Evolutionary conservation across 1,140 invertebrate genomes (phyloP).

Genomic region (Pomacea maculata): DNA sequence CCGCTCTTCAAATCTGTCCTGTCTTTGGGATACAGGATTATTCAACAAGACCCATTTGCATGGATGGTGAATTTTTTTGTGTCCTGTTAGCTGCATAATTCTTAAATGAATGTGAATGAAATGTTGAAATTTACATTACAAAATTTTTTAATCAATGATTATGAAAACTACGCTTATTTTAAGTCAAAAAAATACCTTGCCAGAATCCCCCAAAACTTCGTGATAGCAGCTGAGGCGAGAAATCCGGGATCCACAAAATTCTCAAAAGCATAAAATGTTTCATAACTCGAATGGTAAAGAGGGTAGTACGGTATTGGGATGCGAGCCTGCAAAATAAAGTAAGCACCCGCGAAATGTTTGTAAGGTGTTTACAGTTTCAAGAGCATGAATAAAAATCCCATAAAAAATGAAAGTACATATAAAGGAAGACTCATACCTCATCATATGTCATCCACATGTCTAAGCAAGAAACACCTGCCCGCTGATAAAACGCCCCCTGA

Average conservation of each 20-base stretch:
- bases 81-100: too few species aligned
- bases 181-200: constrained; percentile 21
- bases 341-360: too few species aligned
- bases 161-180: background rate
- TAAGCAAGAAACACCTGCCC: constrained; percentile 59
- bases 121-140: too few species aligned
- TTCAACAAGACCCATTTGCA: too few species aligned
- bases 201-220: constrained; percentile 26
- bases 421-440: constrained; percentile 9
- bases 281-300: constrained; percentile 65
- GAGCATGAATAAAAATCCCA: background rate
- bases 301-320: constrained; percentile 55
- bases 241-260: constrained; percentile 60
- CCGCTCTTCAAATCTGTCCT: too few species aligned
- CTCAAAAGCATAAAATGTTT: constrained; percentile 59
- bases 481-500: constrained; percentile 61
- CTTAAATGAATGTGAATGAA: too few species aligned
- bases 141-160: too few species aligned
- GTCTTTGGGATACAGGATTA: too few species aligned
- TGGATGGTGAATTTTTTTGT: too few species aligned
- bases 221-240: constrained; percentile 19
- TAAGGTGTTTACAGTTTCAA: too few species aligned
- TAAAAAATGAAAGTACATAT: background rate
- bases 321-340: constrained; percentile 11
- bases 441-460: constrained; percentile 60